Conservation (phyloP, 2,113 vertebrate genomes). For the Ictalurus furcatus region DNA sequence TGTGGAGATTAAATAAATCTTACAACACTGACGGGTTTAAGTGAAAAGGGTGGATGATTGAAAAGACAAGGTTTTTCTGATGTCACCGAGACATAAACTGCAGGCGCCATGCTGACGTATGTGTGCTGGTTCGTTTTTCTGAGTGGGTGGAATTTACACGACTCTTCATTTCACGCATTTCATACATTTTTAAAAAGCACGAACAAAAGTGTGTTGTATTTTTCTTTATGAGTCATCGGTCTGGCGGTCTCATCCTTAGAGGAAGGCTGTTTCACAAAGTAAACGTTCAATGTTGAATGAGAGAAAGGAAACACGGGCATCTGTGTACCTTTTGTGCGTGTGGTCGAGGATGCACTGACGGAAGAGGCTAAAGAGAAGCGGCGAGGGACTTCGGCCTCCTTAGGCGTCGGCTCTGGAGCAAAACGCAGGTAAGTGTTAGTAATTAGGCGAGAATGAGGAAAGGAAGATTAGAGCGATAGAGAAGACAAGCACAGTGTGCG, state of each 20-base stretch:
- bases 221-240: slow-evolving; percentile 32
- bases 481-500: not conserved
- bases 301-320: not conserved
- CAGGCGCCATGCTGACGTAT: not conserved
- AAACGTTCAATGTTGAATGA: not conserved
- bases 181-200: slow-evolving; percentile 48
- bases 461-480: slow-evolving; percentile 7
- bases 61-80: not conserved
- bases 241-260: not conserved
- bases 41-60: not conserved
- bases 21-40: not conserved
- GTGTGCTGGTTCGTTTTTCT: not conserved
- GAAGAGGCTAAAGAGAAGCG: slow-evolving; percentile 91
- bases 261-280: not conserved
- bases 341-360: slow-evolving; percentile 76
- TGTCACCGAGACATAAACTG: not conserved
- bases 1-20: not conserved
- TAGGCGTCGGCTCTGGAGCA: slow-evolving; percentile 46
- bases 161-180: slow-evolving; percentile 50
- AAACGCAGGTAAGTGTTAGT: slow-evolving; percentile 43
- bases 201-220: slow-evolving; percentile 3
- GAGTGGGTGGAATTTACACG: not conserved
- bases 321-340: slow-evolving; percentile 84
- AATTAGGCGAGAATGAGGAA: not conserved
- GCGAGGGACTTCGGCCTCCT: slow-evolving; percentile 62